Evolutionary conservation across 1,140 invertebrate species (phyloP).

Genomic region (Antheraea mylitta): DNA sequence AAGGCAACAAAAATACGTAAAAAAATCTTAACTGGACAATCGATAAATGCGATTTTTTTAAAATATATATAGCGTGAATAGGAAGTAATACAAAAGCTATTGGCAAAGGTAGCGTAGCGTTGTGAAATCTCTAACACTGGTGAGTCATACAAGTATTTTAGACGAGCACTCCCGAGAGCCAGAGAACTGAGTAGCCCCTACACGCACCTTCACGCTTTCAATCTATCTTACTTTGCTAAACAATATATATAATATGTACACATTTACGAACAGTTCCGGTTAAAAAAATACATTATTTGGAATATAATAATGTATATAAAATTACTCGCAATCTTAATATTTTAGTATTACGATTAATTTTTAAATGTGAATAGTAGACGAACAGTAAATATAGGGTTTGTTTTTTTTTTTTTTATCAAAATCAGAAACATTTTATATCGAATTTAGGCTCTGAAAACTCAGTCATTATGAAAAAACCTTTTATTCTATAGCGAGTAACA

Average conservation of each 20-base stretch:
- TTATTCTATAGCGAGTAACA: too few species aligned
- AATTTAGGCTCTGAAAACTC: too few species aligned
- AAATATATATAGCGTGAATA: slow-evolving; percentile 37
- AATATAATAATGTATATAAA: too few species aligned
- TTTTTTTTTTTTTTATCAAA: too few species aligned
- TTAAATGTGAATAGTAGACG: too few species aligned
- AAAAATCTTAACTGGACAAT: neutral
- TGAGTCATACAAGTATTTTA: slow-evolving; percentile 69
- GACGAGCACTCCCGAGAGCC: slow-evolving; percentile 42
- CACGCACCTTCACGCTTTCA: slow-evolving; percentile 19
- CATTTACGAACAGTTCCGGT: neutral
- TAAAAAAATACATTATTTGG: too few species aligned
- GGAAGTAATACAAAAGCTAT: slow-evolving; percentile 73
- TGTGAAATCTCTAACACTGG: slow-evolving; percentile 52
- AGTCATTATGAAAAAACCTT: too few species aligned
- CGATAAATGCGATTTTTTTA: neutral
- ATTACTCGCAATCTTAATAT: too few species aligned
- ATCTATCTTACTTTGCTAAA: slow-evolving; percentile 21
- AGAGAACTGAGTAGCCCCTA: slow-evolving; percentile 23
- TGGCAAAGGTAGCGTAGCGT: slow-evolving; percentile 67
- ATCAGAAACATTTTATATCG: too few species aligned
- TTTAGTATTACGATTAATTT: too few species aligned
- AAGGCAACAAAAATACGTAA: neutral
- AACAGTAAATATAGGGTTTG: too few species aligned
- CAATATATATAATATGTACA: slow-evolving; percentile 12